Evolutionary conservation across 2,113 vertebrate genomes (phyloP).

Genomic region (Eurypyga helias): DNA sequence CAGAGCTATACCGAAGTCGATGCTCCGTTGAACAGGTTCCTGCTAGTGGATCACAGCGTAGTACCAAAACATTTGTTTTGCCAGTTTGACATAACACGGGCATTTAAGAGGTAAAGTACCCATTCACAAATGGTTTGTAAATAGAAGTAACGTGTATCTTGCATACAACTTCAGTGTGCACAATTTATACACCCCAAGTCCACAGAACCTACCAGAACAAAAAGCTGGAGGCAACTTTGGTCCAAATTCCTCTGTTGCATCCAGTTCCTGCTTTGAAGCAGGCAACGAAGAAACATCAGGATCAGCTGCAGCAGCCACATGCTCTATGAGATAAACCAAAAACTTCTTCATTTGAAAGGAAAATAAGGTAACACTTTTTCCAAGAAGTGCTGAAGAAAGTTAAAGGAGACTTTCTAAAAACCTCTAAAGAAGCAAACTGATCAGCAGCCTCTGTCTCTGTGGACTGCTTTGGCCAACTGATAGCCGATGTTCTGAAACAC

Average conservation of each 20-base stretch:
- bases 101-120: neutral
- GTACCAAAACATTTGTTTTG: neutral
- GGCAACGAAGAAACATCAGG: neutral
- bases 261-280: slow-evolving; percentile 39
- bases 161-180: neutral
- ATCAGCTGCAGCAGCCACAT: neutral
- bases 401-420: neutral
- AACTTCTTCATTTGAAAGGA: neutral
- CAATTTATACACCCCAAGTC: neutral
- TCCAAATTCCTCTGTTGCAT: slow-evolving; percentile 86
- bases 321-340: neutral
- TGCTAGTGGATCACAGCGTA: neutral
- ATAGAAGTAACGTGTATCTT: neutral
- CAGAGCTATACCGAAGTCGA: neutral
- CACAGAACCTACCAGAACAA: slow-evolving; percentile 68
- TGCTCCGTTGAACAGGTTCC: neutral
- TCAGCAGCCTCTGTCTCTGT: neutral
- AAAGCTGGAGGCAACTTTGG: slow-evolving; percentile 88
- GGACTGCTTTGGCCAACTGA: neutral
- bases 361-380: neutral
- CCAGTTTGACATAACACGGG: neutral
- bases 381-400: neutral
- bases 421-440: neutral
- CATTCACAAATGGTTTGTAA: neutral
- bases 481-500: neutral